Evolutionary conservation across 2,113 vertebrate genomes (phyloP).

Genomic region (Leuciscus idus): DNA sequence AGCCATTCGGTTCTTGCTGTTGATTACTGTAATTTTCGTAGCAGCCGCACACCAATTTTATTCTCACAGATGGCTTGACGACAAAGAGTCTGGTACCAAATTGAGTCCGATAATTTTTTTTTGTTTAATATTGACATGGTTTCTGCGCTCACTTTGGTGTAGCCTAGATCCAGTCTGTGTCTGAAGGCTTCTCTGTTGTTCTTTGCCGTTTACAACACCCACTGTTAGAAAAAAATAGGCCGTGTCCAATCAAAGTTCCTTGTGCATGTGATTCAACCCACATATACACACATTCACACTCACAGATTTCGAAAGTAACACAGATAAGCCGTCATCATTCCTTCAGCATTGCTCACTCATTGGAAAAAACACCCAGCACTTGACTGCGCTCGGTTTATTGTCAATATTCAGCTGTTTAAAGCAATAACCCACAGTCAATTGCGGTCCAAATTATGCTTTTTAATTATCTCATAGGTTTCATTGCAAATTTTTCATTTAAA

Average conservation of each 20-base stretch:
- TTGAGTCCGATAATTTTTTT: background rate
- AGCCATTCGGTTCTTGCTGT: background rate
- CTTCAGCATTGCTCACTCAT: background rate
- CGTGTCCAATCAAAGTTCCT: conserved; percentile 26
- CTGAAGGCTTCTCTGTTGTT: background rate
- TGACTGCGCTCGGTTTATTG: background rate
- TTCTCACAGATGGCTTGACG: conserved; percentile 1
- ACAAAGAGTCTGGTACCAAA: background rate
- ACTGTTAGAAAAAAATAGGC: conserved; percentile 9
- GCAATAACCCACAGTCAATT: background rate
- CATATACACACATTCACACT: background rate
- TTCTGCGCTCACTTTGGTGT: background rate
- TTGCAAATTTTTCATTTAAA: conserved; percentile 16
- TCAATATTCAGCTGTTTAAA: background rate
- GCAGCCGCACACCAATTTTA: background rate
- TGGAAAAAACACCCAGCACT: background rate
- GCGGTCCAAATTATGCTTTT: background rate
- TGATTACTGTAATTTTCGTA: conserved; percentile 3
- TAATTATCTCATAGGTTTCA: conserved; percentile 6
- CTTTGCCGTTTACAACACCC: conserved; percentile 16
- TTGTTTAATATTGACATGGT: background rate
- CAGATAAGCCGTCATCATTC: background rate
- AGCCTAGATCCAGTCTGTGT: conserved; percentile 21
- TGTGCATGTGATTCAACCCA: background rate
- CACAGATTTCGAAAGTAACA: background rate